A percentile compares a stretch with the other conserved stretches of the same genome.
phyloP scores from a whole-genome alignment of 2,888 invertebrate species.

The Rhimphoctona megacephalus region DNA sequence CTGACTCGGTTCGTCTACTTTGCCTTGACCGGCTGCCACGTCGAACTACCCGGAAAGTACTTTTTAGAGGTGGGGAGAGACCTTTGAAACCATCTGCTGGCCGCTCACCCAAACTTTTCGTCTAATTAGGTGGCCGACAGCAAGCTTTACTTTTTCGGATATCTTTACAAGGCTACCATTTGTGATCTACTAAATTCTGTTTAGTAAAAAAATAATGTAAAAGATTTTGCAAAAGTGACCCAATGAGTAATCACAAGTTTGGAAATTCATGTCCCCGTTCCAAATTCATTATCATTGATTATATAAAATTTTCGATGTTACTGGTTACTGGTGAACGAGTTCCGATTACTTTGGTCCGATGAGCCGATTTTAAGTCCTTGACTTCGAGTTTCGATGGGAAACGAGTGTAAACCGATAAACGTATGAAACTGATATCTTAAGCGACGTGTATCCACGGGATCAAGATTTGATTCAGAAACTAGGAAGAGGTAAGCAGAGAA shows the following conservation, averaged over 20 bases:
- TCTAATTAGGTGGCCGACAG: conserved; percentile 76
- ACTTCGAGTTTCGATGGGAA: not conserved
- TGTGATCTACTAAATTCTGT: not conserved
- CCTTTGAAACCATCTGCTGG: conserved; percentile 78
- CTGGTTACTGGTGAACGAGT: no score
- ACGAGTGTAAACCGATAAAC: not conserved
- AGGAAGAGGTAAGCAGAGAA: not conserved
- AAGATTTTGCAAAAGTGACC: not conserved
- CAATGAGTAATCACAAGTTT: not conserved
- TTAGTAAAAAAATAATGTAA: not conserved
- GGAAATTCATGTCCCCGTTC: no score
- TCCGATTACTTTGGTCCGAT: not conserved
- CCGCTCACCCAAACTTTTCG: conserved; percentile 74
- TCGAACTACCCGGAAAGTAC: conserved; percentile 39
- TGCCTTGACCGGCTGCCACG: conserved; percentile 55
- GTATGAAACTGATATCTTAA: no score
- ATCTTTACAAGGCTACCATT: not conserved
- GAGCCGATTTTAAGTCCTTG: not conserved
- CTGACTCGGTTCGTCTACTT: conserved; percentile 55
- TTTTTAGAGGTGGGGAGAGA: conserved; percentile 36
- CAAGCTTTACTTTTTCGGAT: conserved; percentile 14
- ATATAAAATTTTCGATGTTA: no score
- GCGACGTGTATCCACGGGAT: no score
- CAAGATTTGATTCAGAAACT: not conserved
- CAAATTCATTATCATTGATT: no score